These are phyloP conservation scores for Mallotus villosus DNA, from an alignment of 2,797 vertebrate genomes.

Conservation along the genomic window DNA sequence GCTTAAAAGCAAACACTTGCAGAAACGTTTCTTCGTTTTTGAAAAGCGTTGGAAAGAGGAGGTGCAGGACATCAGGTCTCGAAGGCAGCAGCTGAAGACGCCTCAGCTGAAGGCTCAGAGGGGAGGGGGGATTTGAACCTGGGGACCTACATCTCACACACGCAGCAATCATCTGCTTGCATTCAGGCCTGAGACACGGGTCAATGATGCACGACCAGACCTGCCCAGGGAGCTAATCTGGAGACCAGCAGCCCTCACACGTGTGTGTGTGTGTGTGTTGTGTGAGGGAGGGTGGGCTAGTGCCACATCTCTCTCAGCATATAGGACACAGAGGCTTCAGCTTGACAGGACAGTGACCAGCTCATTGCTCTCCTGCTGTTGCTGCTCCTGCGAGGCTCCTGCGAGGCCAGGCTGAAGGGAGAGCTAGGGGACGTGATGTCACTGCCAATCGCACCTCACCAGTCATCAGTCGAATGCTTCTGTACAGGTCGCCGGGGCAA, in stretches of 20 bases:
- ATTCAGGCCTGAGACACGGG: conserved; percentile 31
- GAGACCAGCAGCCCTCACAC: not conserved
- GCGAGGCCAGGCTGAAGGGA: not conserved
- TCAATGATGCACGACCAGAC: not conserved
- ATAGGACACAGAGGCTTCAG: conserved; percentile 21
- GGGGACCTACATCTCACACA: not conserved
- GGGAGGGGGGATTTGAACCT: too few species aligned
- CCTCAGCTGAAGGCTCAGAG: too few species aligned
- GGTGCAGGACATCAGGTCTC: too few species aligned
- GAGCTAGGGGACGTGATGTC: not conserved
- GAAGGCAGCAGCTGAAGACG: too few species aligned
- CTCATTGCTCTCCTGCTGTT: too few species aligned
- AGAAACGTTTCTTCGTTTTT: too few species aligned
- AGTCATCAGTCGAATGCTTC: not conserved
- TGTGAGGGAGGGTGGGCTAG: not conserved
- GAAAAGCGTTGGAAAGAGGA: too few species aligned
- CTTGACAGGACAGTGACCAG: conserved; percentile 1
- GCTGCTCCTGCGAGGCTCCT: not conserved
- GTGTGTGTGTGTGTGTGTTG: not conserved
- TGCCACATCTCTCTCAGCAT: conserved; percentile 3
- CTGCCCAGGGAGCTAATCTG: conserved; percentile 15
- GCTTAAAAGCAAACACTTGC: too few species aligned
- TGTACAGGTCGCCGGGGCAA: conserved; percentile 10
- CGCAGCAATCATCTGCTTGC: conserved; percentile 38
- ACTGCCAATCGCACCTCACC: not conserved